Percentiles rank a stretch among this genome's conserved stretches.
Evolutionary conservation across 1,140 invertebrate genomes (phyloP).

Genomic region (Pachypsylla venusta): DNA sequence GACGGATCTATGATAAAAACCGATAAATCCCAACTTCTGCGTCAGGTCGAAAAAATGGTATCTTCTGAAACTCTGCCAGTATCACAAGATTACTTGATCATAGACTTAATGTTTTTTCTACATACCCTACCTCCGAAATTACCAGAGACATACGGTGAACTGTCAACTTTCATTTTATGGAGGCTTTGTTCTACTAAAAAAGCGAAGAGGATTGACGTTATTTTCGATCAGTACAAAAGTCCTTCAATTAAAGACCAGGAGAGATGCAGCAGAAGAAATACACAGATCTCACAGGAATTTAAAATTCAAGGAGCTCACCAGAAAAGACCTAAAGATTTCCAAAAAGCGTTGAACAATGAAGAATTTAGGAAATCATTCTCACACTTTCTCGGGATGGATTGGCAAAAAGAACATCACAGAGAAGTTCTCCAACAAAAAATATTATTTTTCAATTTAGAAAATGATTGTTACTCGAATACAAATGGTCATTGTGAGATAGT

Average conservation of each 20-base stretch:
- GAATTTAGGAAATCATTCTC: neutral
- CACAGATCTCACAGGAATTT: neutral
- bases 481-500: too few relatives aligned
- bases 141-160: neutral
- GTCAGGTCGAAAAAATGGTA: constrained; percentile 10
- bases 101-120: neutral
- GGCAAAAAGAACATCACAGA: too few relatives aligned
- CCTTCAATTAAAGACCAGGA: neutral
- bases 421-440: too few relatives aligned
- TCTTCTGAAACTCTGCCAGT: neutral
- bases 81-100: neutral
- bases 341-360: neutral
- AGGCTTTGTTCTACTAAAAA: neutral
- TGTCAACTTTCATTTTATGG: neutral
- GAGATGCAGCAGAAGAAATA: neutral
- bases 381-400: too few relatives aligned
- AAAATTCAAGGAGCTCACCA: neutral
- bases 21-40: constrained; percentile 11
- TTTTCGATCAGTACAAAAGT: neutral
- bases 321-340: neutral
- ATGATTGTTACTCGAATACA: too few relatives aligned
- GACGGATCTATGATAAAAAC: constrained; percentile 14
- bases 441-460: too few relatives aligned
- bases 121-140: neutral
- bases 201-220: neutral